Percentiles rank a stretch among this genome's conserved stretches.
Conservation (phyloP, 2,888 invertebrate species). For the Liopterus haemorrhoidalis region DNA sequence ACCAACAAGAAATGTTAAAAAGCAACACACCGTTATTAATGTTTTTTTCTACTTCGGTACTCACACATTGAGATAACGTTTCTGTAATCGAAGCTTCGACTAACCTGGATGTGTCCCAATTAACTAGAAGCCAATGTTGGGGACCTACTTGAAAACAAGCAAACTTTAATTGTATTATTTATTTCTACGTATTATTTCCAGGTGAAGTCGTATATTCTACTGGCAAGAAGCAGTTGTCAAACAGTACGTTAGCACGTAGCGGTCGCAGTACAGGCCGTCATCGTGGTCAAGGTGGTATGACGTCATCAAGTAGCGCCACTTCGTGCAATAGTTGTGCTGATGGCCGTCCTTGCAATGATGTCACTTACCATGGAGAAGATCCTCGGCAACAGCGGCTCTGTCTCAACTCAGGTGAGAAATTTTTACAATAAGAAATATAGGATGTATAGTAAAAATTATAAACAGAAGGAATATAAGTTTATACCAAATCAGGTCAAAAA, state of each 20-base stretch:
- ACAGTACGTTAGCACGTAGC: constrained; percentile 43
- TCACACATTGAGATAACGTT: too few relatives aligned
- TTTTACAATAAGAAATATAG: not conserved
- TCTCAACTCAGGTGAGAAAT: constrained; percentile 42
- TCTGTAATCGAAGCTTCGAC: too few relatives aligned
- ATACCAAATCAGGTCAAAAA: too few relatives aligned
- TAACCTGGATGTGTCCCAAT: too few relatives aligned
- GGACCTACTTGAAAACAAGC: too few relatives aligned
- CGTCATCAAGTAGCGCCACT: constrained; percentile 53
- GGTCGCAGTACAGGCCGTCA: constrained; percentile 41
- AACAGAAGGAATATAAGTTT: too few relatives aligned
- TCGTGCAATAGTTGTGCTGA: constrained; percentile 46
- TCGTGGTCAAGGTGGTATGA: constrained; percentile 50
- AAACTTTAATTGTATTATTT: constrained; percentile 1
- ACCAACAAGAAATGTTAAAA: too few relatives aligned
- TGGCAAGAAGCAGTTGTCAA: constrained; percentile 40
- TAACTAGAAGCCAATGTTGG: too few relatives aligned
- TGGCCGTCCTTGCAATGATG: constrained; percentile 37
- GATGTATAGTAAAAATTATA: constrained; percentile 10
- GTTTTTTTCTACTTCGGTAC: too few relatives aligned
- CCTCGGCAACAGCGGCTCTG: constrained; percentile 40
- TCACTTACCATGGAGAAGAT: constrained; percentile 41
- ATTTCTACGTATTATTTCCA: constrained; percentile 25
- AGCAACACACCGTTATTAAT: too few relatives aligned
- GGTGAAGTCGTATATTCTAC: constrained; percentile 42